Percentiles rank a stretch among this genome's conserved stretches.
These are phyloP conservation scores for Arge pagana DNA, from an alignment of 2,888 invertebrate genomes.

Conservation along the genomic window DNA sequence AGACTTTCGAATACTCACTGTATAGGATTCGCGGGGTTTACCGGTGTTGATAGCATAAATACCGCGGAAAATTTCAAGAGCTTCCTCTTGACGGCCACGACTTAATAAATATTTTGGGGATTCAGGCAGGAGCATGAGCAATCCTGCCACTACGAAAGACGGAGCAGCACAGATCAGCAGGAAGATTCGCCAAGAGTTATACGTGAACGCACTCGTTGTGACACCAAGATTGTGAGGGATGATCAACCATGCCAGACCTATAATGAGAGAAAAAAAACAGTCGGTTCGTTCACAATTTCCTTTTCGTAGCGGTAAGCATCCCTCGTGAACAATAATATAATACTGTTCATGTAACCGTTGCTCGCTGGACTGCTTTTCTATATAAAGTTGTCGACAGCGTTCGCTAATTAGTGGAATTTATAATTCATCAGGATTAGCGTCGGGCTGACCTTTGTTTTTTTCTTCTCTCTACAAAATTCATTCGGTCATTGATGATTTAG, in stretches of 20 bases:
- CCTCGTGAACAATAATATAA: no score
- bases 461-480: no score
- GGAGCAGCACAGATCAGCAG: slow-evolving; percentile 86
- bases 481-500: no score
- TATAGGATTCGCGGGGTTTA: slow-evolving; percentile 73
- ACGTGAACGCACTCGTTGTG: slow-evolving; percentile 70
- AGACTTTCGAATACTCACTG: slow-evolving; percentile 72
- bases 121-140: slow-evolving; percentile 84
- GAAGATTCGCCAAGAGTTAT: slow-evolving; percentile 93
- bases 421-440: no score
- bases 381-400: no score
- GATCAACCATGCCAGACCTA: slow-evolving; percentile 65
- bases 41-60: slow-evolving; percentile 85
- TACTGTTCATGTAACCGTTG: no score
- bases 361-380: no score
- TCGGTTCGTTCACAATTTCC: no score
- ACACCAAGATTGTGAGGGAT: slow-evolving; percentile 70
- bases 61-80: slow-evolving; percentile 78
- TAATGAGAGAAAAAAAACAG: slow-evolving; percentile 21
- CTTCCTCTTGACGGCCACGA: slow-evolving; percentile 78
- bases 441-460: no score
- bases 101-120: slow-evolving; percentile 88
- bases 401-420: no score
- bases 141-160: slow-evolving; percentile 82
- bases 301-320: no score